These are phyloP conservation scores for Pheosia tremula DNA, from an alignment of 2,888 invertebrate genomes.

Conservation along the genomic window DNA sequence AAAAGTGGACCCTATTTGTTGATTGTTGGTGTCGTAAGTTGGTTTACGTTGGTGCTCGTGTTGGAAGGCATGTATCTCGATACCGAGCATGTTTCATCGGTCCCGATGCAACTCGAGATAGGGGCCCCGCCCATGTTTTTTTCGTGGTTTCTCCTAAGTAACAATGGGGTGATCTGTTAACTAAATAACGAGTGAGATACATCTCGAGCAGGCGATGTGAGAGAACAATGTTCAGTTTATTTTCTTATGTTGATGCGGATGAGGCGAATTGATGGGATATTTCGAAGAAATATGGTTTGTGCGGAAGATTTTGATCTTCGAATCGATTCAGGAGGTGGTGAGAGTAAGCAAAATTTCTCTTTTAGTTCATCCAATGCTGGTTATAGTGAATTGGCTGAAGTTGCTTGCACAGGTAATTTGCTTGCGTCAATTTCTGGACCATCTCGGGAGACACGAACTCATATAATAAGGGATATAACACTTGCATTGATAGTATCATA, in stretches of 20 bases:
- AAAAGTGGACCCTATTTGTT: conserved; percentile 45
- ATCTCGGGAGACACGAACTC: no score
- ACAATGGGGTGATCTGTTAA: conserved; percentile 83
- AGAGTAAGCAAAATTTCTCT: conserved; percentile 7
- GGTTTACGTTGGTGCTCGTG: conserved; percentile 44
- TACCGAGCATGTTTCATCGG: conserved; percentile 78
- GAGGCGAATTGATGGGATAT: conserved; percentile 42
- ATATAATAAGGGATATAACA: no score
- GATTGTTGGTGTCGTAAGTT: conserved; percentile 37
- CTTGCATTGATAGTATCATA: no score
- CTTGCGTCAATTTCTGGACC: no score
- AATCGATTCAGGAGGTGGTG: conserved; percentile 1
- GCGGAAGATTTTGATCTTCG: conserved; percentile 2
- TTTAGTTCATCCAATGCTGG: background rate
- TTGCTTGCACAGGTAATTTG: no score
- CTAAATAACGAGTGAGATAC: conserved; percentile 79
- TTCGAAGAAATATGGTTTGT: conserved; percentile 21
- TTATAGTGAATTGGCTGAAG: no score
- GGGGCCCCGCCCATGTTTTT: conserved; percentile 80
- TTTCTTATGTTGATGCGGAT: conserved; percentile 47
- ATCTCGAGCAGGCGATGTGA: conserved; percentile 64
- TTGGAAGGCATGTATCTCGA: conserved; percentile 79
- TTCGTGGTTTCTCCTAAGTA: conserved; percentile 79
- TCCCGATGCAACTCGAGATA: conserved; percentile 72
- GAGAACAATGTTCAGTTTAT: conserved; percentile 63